Evolutionary conservation across 2,888 invertebrate species (phyloP).

Genomic region (Sipha maydis): DNA sequence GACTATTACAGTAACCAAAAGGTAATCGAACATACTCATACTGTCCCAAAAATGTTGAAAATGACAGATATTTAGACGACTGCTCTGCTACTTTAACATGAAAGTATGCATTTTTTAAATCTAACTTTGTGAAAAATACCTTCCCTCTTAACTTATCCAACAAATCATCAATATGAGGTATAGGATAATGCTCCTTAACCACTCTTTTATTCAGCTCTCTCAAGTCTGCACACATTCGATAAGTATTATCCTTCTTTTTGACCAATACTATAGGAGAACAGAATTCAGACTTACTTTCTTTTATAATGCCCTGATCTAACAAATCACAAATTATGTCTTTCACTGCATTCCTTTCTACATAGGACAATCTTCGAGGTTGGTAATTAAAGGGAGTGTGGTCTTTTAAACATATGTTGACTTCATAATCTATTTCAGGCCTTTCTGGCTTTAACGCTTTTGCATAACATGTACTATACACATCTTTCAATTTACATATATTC

Average conservation of each 20-base stretch:
- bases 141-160: conserved; percentile 1
- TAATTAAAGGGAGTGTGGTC: conserved; percentile 20
- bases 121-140: conserved; percentile 20
- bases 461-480: not conserved
- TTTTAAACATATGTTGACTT: not conserved
- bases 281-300: conserved; percentile 21
- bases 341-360: not conserved
- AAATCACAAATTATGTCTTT: conserved; percentile 17
- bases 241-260: conserved; percentile 15
- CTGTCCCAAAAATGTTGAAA: conserved; percentile 47
- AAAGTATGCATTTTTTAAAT: conserved; percentile 41
- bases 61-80: conserved; percentile 20
- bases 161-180: conserved; percentile 43
- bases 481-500: not conserved
- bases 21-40: conserved; percentile 45
- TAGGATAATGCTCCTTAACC: conserved; percentile 25
- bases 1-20: conserved; percentile 45
- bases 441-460: not conserved
- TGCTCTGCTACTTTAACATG: conserved; percentile 41
- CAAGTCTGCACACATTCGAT: conserved; percentile 3
- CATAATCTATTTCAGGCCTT: not conserved
- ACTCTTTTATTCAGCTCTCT: conserved; percentile 11
- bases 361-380: not conserved
- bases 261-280: conserved; percentile 23
- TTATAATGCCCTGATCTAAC: not conserved